Base-by-base conservation (phyloP, 1,140 invertebrate species). In the Atta cephalotes region DNA sequence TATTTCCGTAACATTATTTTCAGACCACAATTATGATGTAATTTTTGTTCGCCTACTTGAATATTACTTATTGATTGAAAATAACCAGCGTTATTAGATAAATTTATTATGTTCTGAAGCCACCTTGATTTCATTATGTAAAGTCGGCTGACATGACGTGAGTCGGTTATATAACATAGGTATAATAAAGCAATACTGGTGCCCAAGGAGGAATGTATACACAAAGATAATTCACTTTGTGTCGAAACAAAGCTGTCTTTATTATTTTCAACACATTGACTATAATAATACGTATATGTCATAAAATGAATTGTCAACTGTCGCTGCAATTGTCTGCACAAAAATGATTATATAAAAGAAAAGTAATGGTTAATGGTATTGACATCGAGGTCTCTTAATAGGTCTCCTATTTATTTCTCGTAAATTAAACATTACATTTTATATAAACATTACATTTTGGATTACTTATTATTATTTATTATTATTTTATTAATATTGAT, bases 141-240 rank as follows among this genome's bases (percentile, higher is more conserved):
- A 84, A 76, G 35, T 62, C 25, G 14, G 5, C 14, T 12, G n/a
- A 16, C 35, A 49, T 80, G 62, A 80, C 77, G 45, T 62, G 28
- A 82, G 68, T 16, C 31, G 53, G 12, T 82, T 82, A 74, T 71
- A 74, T 81, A 81, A 81, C n/a, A 81, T 53, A 39, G 49, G 14
- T 51, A 51, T 82, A 74, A 82, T 82, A 82, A 45, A 76, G 70
- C 56, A 74, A 84, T 18, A 65, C 10, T 31, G 28, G 49, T 0
- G 21, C 6, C 5, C 18, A 25, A 63, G 18, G 28, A 53, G 62
- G 1, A 1, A 56, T 63, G 39, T 7, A 25, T 28, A 49, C 16
- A 31, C 10, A n/a, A 51, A 35, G 78, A 51, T 25, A 21, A 28
- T 49, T 82, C 10, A 28, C 1, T 51, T 39, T 51, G 21, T 76